Conservation (phyloP, 2,888 invertebrate genomes). For the Philhelius pedissequus region DNA sequence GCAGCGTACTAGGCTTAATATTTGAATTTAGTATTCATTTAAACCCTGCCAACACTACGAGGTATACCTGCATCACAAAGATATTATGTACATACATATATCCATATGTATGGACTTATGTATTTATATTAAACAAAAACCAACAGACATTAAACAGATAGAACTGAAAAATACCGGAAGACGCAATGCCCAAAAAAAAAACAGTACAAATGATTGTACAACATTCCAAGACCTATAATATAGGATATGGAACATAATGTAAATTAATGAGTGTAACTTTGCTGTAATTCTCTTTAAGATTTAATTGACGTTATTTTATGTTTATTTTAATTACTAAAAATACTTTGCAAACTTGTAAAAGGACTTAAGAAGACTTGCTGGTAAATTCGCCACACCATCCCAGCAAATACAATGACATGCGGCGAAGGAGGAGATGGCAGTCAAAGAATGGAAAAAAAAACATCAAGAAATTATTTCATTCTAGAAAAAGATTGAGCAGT, state of each 20-base stretch:
- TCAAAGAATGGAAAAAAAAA: background rate
- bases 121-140: too few species aligned
- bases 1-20: too few species aligned
- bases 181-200: background rate
- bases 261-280: constrained; percentile 65
- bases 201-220: constrained; percentile 6
- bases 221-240: constrained; percentile 4
- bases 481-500: constrained; percentile 33
- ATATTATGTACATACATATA: too few species aligned
- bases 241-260: constrained; percentile 41
- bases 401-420: background rate
- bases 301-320: constrained; percentile 67
- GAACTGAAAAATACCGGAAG: background rate
- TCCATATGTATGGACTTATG: too few species aligned
- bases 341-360: constrained; percentile 66
- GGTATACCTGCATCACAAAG: too few species aligned
- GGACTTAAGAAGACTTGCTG: constrained; percentile 59
- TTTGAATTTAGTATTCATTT: too few species aligned
- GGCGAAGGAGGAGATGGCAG: background rate
- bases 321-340: constrained; percentile 68
- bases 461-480: constrained; percentile 3
- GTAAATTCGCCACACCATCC: constrained; percentile 24
- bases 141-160: background rate
- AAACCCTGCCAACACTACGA: too few species aligned
- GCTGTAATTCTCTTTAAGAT: constrained; percentile 63